Conservation (phyloP, 2,113 vertebrate genomes). For the Balaenoptera acutorostrata region DNA sequence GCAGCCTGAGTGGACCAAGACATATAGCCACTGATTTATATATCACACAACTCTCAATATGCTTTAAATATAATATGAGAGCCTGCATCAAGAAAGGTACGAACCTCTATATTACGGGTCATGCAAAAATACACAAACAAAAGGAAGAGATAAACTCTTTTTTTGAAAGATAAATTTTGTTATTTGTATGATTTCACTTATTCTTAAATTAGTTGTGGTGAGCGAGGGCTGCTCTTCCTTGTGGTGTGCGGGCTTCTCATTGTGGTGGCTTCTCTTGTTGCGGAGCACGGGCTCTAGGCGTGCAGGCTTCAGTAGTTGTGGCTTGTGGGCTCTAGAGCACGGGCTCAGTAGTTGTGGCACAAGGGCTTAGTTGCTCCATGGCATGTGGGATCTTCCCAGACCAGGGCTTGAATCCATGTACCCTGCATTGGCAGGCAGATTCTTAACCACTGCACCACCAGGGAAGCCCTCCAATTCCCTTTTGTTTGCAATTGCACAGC, state of each 20-base stretch:
- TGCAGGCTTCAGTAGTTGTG: too few species aligned
- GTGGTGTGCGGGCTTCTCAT: too few species aligned
- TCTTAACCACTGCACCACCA: too few species aligned
- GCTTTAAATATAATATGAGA: background rate
- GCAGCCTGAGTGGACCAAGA: background rate
- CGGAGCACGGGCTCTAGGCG: too few species aligned
- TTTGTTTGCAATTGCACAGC: background rate
- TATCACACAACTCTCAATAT: background rate
- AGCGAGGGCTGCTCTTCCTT: too few species aligned
- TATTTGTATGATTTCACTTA: background rate
- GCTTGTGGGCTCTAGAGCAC: too few species aligned
- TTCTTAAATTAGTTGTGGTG: background rate
- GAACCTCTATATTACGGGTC: background rate
- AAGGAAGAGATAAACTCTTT: background rate
- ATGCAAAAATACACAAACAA: background rate
- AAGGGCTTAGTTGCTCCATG: too few species aligned
- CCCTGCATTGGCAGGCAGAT: too few species aligned
- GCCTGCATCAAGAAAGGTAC: background rate
- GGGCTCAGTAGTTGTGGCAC: too few species aligned
- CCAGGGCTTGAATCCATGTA: too few species aligned
- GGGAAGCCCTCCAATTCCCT: background rate
- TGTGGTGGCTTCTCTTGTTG: too few species aligned
- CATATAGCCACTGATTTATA: background rate
- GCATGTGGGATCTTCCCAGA: too few species aligned
- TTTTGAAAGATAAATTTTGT: background rate